Evolutionary conservation across 2,888 invertebrate species (phyloP).

Genomic region (Leucania comma): DNA sequence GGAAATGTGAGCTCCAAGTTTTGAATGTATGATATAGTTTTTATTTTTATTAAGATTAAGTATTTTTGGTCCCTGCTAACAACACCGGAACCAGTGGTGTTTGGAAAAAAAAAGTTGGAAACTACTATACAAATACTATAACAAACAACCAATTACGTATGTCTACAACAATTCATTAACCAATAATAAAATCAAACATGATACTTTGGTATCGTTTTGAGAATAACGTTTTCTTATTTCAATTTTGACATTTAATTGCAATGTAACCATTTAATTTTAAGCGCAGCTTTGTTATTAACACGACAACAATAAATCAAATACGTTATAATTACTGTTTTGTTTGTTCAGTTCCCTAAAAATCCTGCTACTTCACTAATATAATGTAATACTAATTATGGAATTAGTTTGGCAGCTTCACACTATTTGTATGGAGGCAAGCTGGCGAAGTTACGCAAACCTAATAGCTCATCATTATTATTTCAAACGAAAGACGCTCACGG

Average conservation of each 20-base stretch:
- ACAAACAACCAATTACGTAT: slow-evolving; percentile 13
- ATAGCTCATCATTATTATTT: too few relatives aligned
- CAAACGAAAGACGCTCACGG: too few relatives aligned
- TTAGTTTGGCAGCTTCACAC: slow-evolving; percentile 6
- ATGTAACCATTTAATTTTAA: slow-evolving; percentile 1
- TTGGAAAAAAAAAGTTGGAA: too few relatives aligned
- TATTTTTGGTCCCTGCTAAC: too few relatives aligned
- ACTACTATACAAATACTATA: background rate
- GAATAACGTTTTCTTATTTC: slow-evolving; percentile 11
- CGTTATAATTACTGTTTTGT: slow-evolving; percentile 9
- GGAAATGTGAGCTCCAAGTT: too few relatives aligned
- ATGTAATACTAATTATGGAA: slow-evolving; percentile 45
- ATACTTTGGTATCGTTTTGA: slow-evolving; percentile 47
- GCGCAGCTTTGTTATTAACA: slow-evolving; percentile 18
- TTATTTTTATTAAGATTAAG: too few relatives aligned
- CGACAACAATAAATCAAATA: slow-evolving; percentile 32
- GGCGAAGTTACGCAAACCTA: too few relatives aligned
- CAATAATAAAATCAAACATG: slow-evolving; percentile 13
- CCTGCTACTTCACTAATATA: slow-evolving; percentile 11
- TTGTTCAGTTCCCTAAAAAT: slow-evolving; percentile 2
- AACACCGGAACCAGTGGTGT: too few relatives aligned
- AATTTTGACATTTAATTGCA: background rate
- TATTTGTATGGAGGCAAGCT: background rate
- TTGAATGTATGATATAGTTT: too few relatives aligned
- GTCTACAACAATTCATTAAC: slow-evolving; percentile 35